Evolutionary conservation across 2,113 vertebrate genomes (phyloP).

Genomic region (Alligator sinensis): DNA sequence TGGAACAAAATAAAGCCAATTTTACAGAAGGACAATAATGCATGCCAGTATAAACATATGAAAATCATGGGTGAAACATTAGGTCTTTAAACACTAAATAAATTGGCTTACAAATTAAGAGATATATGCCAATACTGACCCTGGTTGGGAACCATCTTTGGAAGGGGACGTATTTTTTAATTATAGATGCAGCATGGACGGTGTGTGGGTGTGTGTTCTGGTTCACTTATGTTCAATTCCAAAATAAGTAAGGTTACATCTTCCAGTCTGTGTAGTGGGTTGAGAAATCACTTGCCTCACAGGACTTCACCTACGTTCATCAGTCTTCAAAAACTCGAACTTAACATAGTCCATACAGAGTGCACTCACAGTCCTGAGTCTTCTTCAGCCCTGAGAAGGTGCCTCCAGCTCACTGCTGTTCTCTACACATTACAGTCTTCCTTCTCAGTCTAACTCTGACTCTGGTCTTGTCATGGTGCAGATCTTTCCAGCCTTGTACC

Average conservation of each 20-base stretch:
- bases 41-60: constrained; percentile 58
- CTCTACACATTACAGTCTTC: too few relatives aligned
- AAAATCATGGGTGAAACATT: constrained; percentile 60
- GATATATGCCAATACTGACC: not conserved
- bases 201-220: not conserved
- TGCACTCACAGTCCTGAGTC: too few relatives aligned
- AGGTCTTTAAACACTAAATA: constrained; percentile 58
- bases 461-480: too few relatives aligned
- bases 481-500: too few relatives aligned
- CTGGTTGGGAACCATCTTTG: not conserved
- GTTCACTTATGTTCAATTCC: not conserved
- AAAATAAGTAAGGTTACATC: not conserved
- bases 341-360: too few relatives aligned
- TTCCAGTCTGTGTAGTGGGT: too few relatives aligned
- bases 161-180: not conserved
- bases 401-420: too few relatives aligned
- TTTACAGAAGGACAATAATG: constrained; percentile 65
- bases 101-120: constrained; percentile 41
- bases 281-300: too few relatives aligned
- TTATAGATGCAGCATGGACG: not conserved
- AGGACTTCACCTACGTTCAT: too few relatives aligned
- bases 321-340: too few relatives aligned
- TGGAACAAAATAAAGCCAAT: constrained; percentile 69
- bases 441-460: too few relatives aligned
- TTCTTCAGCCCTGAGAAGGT: too few relatives aligned